Base-by-base conservation (phyloP, 2,888 invertebrate genomes). In the Seira ritae region DNA sequence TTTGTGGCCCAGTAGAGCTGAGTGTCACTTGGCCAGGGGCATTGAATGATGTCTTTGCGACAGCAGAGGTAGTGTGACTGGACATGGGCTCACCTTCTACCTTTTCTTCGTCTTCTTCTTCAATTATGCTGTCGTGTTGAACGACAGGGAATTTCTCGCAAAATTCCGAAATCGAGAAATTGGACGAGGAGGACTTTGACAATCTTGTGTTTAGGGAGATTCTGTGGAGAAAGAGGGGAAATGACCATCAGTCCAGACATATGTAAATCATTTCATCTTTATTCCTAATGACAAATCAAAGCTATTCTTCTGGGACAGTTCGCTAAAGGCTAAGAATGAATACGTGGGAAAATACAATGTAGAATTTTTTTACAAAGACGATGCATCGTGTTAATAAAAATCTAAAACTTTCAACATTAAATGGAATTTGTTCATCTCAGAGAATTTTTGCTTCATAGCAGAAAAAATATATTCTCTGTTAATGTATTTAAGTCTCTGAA, bases 121-220 rank as follows among this genome's bases (percentile, higher is more conserved):
- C 77, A 31, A 77, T 72, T 8, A 83, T 76, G 69, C 77, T 80
- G 73, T 83, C 83, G 23, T 76, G 84, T 17, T 75, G 84, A 15
- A 75, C 76, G 6, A 86, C 85, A 1, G 89, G 89, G 72, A 89
- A 89, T 60, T 85, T 86, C 69, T 89, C 89, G 74, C 87, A 87
- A 75, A 89, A 89, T 77, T 89, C 89, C 23, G 88, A 88, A 46
- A 89, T 88, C 15, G 89, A 89, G 75, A 89, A 89, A 73, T 88
- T 88, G 6, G 89, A 89, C 4, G 88, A 88, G 20, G 88, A 86
- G 10, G 88, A 88, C 73, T 88, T 88, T 12, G 88, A 89, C 8
- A 88, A 80, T 20, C 86, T 78, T 0, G 88, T 89, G 60, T 88
- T 89, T 46, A 89, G 55, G 19, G 86, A 86, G 66, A 89, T 89